A percentile compares a stretch with the other conserved stretches of the same genome.
phyloP scores from a whole-genome alignment of 1,140 invertebrate species.

The Armadillidium nasatum region DNA sequence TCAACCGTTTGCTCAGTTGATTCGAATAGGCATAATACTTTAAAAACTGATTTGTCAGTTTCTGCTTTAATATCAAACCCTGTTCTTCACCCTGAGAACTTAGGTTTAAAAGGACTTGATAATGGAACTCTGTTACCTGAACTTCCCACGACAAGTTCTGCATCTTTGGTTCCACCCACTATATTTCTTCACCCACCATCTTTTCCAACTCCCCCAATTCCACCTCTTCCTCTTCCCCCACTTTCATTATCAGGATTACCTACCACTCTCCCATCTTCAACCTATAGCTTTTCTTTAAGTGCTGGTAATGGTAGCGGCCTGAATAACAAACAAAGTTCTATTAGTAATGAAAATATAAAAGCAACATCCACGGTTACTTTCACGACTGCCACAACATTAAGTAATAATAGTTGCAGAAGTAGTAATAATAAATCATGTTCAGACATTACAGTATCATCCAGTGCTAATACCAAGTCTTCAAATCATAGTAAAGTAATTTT shows the following conservation, averaged over 20 bases:
- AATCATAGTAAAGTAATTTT: not conserved
- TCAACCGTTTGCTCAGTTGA: too few relatives aligned
- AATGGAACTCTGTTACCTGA: not conserved
- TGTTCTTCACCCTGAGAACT: not conserved
- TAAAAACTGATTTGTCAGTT: constrained; percentile 5
- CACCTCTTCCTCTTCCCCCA: not conserved
- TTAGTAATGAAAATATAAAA: not conserved
- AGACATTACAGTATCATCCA: not conserved
- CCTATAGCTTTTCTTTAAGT: not conserved
- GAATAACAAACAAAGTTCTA: not conserved
- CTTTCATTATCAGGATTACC: not conserved
- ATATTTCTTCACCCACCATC: not conserved
- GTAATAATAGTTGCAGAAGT: not conserved
- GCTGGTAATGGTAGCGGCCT: not conserved
- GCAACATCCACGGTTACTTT: not conserved
- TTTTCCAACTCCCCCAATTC: not conserved
- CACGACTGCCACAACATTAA: not conserved
- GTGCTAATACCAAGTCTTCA: not conserved
- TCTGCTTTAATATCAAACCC: not conserved
- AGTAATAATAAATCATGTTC: not conserved
- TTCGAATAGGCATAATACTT: too few relatives aligned
- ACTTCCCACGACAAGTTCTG: not conserved
- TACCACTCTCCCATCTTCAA: not conserved
- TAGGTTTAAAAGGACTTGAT: not conserved
- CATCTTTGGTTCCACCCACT: not conserved